A percentile compares a stretch with the other conserved stretches of the same genome.
These are phyloP conservation scores for Cryptotis parvus DNA, from an alignment of 2,113 vertebrate species.

Conservation along the genomic window DNA sequence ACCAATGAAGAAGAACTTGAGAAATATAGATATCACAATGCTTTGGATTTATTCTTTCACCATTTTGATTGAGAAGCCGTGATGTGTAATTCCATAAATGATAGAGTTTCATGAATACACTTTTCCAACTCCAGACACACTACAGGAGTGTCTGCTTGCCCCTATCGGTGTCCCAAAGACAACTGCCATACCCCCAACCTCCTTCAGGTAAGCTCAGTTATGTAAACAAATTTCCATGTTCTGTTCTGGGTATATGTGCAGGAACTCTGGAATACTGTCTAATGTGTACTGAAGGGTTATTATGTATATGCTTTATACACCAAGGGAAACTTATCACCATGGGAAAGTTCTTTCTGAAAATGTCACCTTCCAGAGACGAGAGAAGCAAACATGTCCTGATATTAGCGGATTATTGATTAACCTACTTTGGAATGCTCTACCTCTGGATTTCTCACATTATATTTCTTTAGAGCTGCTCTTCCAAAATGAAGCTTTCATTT, in stretches of 20 bases:
- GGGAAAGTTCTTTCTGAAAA: background rate
- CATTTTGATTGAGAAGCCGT: too few species aligned
- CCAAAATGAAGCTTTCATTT: background rate
- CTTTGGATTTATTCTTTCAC: background rate
- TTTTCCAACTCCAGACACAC: too few species aligned
- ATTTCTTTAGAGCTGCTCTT: background rate
- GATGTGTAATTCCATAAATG: too few species aligned
- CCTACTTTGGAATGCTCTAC: background rate
- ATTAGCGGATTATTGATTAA: background rate
- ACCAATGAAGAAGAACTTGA: background rate
- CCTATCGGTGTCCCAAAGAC: too few species aligned
- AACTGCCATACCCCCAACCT: too few species aligned
- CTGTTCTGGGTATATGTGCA: background rate
- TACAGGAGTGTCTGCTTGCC: too few species aligned
- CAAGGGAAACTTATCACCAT: too few species aligned
- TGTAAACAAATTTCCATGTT: background rate
- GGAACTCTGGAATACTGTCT: background rate
- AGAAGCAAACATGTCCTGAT: background rate
- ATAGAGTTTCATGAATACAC: too few species aligned
- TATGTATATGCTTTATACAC: too few species aligned
- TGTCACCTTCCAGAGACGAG: background rate
- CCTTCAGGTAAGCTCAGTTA: too few species aligned
- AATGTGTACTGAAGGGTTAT: too few species aligned
- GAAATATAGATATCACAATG: background rate
- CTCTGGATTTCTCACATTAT: background rate